Base-by-base conservation (phyloP, 2,113 vertebrate genomes). In the Pitta sordida region DNA sequence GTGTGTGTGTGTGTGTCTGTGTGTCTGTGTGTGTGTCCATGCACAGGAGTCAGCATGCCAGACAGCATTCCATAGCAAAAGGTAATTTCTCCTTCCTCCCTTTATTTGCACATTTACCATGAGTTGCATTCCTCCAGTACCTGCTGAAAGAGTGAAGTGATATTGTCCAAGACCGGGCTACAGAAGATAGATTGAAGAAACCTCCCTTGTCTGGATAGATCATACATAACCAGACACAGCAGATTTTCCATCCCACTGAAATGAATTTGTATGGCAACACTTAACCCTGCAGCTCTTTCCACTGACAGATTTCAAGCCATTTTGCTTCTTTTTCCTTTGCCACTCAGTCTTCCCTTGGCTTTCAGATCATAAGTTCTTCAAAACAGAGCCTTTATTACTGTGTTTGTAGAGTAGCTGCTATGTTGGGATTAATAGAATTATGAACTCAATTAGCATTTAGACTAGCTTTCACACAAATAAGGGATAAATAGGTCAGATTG, bases 21-120 rank as follows among this genome's bases (percentile, higher is more conserved):
- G 14, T 56, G 53, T 46, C 44, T 78, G 46, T 14, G 21, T 15
- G 23, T 2, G 14, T 56, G 53, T 46, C 44, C 13, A 7, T 34
- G 67, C 69, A 62, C 51, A 73, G 78, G 65, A 91, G 58, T 36
- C 91, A 84, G 81, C 86, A 78, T 73, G 88, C 83, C 83, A 95
- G 79, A 83, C 65, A 9, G 77, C 89, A 95, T 96, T 96, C 93
- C 94, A 87, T 19, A 89, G 53, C 52, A 87, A 86, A 93, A 43
- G 67, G 39, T 77, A 80, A 87, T 89, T 96, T 70, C 43, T 70
- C 52, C 52, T 89, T 91, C 41, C 4, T 51, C 37, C 30, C 55
- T 94, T 76, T 87, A 84, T 93, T 87, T 95, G 78, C 46, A 83
- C 55, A 4, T 91, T 91, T 69, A 87, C 32, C 43, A 58, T 32